Evolutionary conservation across 2,888 invertebrate genomes (phyloP).

Genomic region (Agrochola lychnidis): DNA sequence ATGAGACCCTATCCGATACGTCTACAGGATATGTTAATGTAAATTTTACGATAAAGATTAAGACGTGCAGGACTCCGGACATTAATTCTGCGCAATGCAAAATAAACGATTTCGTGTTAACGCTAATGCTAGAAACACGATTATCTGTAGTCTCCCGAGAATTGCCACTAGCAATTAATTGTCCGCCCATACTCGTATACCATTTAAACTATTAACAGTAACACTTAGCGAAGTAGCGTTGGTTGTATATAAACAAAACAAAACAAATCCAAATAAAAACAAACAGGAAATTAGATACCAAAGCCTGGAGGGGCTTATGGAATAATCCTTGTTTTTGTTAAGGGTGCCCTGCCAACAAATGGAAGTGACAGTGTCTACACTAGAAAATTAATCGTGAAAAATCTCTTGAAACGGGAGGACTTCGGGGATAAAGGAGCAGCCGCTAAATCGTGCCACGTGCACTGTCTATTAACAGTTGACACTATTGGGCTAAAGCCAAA

Average conservation of each 20-base stretch:
- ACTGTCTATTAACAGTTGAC: conserved; percentile 88
- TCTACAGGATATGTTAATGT: conserved; percentile 74
- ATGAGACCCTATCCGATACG: conserved; percentile 69
- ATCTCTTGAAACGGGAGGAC: conserved; percentile 81
- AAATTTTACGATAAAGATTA: conserved; percentile 71
- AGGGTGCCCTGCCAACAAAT: conserved; percentile 88
- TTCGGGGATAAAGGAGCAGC: conserved; percentile 75
- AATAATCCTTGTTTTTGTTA: conserved; percentile 89
- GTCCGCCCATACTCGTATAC: conserved; percentile 41
- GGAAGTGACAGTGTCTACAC: conserved; percentile 86
- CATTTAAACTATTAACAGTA: conserved; percentile 55
- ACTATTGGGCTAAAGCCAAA: conserved; percentile 85
- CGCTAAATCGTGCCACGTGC: conserved; percentile 88
- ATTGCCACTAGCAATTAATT: conserved; percentile 53
- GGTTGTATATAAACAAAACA: conserved; percentile 71
- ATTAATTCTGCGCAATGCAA: conserved; percentile 56
- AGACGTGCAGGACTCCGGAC: conserved; percentile 55
- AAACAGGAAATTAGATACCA: conserved; percentile 85
- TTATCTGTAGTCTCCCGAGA: conserved; percentile 46
- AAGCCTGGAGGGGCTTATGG: conserved; percentile 82
- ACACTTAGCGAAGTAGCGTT: conserved; percentile 47
- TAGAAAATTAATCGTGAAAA: conserved; percentile 89
- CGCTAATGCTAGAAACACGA: conserved; percentile 54
- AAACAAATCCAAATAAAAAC: conserved; percentile 78
- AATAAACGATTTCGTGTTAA: conserved; percentile 58